Percentiles rank a stretch among this genome's conserved stretches.
These are phyloP conservation scores for Coelopa frigida DNA, from an alignment of 1,140 invertebrate genomes.

Conservation along the genomic window DNA sequence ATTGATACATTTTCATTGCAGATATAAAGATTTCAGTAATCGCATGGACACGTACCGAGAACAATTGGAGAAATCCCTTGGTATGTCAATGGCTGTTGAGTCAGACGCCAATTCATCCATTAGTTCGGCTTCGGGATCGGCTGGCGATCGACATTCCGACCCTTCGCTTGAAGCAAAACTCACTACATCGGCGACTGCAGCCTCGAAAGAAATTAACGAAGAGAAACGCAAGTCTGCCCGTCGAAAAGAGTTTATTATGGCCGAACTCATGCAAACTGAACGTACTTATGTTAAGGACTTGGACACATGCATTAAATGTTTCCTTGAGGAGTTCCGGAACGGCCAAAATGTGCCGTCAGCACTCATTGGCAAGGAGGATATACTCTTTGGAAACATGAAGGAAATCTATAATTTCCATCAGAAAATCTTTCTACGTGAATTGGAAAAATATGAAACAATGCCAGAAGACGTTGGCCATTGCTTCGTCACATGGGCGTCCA, in stretches of 20 bases:
- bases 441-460: conserved; percentile 98
- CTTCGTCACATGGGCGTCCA: conserved; percentile 96
- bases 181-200: conserved; percentile 54
- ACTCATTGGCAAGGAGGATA: conserved; percentile 75
- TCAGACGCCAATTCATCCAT: conserved; percentile 47
- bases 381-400: conserved; percentile 97
- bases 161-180: conserved; percentile 73
- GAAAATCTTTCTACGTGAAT: conserved; percentile 89
- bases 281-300: conserved; percentile 97
- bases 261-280: conserved; percentile 94
- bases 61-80: conserved; percentile 67
- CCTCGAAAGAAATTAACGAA: conserved; percentile 79
- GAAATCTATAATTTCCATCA: conserved; percentile 97
- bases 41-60: conserved; percentile 85
- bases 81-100: conserved; percentile 44
- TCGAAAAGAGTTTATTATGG: conserved; percentile 98
- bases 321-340: conserved; percentile 74
- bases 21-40: conserved; percentile 91
- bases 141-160: conserved; percentile 68
- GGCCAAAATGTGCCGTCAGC: conserved; percentile 59
- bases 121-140: conserved; percentile 30
- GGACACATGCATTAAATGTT: conserved; percentile 88
- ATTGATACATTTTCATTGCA: conserved; percentile 10
- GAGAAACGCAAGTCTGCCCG: conserved; percentile 88
- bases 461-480: conserved; percentile 99